Conservation (phyloP, 2,888 invertebrate genomes). For the Fragum whitleyi region DNA sequence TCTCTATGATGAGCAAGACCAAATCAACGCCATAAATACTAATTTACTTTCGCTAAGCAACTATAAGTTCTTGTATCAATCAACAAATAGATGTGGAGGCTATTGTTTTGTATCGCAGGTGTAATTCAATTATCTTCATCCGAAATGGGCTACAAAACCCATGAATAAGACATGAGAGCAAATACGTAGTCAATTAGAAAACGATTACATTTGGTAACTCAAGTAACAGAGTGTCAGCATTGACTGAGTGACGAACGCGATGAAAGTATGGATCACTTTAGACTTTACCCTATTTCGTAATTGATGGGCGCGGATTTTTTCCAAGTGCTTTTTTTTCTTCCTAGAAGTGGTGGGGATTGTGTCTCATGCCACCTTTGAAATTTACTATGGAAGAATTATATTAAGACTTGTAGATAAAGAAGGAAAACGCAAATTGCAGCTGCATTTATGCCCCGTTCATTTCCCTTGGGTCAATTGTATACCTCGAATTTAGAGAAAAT, state of each 20-base stretch:
- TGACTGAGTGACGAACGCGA: constrained; percentile 14
- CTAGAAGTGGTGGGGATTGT: background rate
- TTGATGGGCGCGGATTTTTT: background rate
- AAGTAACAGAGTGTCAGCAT: constrained; percentile 23
- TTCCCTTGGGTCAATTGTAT: constrained; percentile 1
- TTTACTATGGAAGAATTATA: background rate
- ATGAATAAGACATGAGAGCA: constrained; percentile 53
- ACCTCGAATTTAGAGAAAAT: background rate
- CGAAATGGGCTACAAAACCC: constrained; percentile 48
- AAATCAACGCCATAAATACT: too few relatives aligned
- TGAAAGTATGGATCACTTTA: constrained; percentile 1
- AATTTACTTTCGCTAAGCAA: background rate
- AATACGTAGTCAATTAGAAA: constrained; percentile 50
- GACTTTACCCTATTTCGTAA: constrained; percentile 1
- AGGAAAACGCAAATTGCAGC: constrained; percentile 7
- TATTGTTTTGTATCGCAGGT: constrained; percentile 51
- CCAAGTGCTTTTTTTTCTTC: background rate
- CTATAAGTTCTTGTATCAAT: constrained; percentile 23
- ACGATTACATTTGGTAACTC: constrained; percentile 33
- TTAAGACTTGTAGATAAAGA: background rate
- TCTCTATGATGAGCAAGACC: too few relatives aligned
- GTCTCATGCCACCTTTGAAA: background rate
- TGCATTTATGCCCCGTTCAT: constrained; percentile 3
- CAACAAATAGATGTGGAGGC: constrained; percentile 31
- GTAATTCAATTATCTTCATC: constrained; percentile 52